Evolutionary conservation across 2,113 vertebrate species (phyloP).

Genomic region (Pyxicephalus adspersus): DNA sequence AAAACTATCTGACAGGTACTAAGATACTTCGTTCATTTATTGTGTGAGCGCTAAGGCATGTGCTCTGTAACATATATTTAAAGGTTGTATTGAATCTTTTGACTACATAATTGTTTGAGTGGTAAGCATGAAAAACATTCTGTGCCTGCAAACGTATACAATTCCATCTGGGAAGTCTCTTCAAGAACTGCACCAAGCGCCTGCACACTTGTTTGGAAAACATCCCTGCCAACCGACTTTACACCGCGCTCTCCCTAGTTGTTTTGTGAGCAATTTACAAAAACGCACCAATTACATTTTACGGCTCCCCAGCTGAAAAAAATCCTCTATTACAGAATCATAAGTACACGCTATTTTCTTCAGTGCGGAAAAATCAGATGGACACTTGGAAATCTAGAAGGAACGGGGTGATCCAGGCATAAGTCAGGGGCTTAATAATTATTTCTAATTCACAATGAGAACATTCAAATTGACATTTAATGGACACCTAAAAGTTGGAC

Average conservation of each 20-base stretch:
- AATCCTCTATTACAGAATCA: neutral
- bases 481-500: too few species aligned
- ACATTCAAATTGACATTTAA: too few species aligned
- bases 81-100: neutral
- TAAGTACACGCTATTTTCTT: neutral
- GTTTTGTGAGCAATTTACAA: constrained; percentile 22
- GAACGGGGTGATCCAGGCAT: too few species aligned
- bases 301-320: neutral
- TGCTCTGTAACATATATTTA: neutral
- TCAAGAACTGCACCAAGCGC: neutral
- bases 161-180: neutral
- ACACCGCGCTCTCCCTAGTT: neutral
- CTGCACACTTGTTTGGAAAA: neutral
- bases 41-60: neutral
- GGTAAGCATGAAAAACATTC: neutral
- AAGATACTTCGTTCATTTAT: neutral
- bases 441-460: too few species aligned
- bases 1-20: neutral
- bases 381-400: too few species aligned
- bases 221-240: neutral
- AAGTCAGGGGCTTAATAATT: too few species aligned
- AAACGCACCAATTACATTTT: constrained; percentile 20
- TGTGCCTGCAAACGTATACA: neutral
- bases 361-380: neutral
- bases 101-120: constrained; percentile 27